A percentile compares a stretch with the other conserved stretches of the same genome.
phyloP scores from a whole-genome alignment of 2,113 vertebrate genomes.

The Marcusenius ussheri region DNA sequence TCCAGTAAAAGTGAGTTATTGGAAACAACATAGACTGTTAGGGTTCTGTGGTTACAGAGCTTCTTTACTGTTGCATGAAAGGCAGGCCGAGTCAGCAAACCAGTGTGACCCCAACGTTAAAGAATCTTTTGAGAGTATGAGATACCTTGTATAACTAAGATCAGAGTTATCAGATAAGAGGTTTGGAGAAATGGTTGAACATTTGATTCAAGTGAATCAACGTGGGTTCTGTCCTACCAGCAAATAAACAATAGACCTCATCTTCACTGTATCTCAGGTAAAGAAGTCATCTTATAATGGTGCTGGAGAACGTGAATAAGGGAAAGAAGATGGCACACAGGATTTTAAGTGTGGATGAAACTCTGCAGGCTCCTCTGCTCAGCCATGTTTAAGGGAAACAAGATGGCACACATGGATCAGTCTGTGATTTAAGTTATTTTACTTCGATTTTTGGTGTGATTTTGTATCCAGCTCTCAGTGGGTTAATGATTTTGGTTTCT shows the following conservation, averaged over 20 bases:
- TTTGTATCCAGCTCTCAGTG: not conserved
- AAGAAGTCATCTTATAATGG: not conserved
- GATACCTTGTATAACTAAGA: not conserved
- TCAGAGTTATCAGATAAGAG: not conserved
- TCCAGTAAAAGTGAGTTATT: too few species aligned
- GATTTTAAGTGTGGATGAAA: not conserved
- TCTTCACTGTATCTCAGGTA: not conserved
- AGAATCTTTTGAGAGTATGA: not conserved
- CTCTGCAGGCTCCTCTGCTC: too few species aligned
- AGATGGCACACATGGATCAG: too few species aligned
- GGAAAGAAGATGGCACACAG: not conserved
- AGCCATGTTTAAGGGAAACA: too few species aligned
- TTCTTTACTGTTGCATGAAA: not conserved
- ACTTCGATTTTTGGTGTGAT: not conserved
- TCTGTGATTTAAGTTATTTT: too few species aligned
- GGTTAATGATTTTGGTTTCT: not conserved
- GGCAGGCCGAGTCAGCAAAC: not conserved
- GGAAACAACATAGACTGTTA: too few species aligned
- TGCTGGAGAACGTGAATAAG: not conserved
- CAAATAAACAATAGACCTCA: not conserved
- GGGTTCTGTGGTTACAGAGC: not conserved
- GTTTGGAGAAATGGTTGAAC: not conserved
- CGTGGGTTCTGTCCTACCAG: not conserved
- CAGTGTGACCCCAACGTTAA: not conserved
- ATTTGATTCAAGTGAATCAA: not conserved